Percentiles rank a stretch among this genome's conserved stretches.
Conservation (phyloP, 2,888 invertebrate genomes). For the Nysson spinosus region DNA sequence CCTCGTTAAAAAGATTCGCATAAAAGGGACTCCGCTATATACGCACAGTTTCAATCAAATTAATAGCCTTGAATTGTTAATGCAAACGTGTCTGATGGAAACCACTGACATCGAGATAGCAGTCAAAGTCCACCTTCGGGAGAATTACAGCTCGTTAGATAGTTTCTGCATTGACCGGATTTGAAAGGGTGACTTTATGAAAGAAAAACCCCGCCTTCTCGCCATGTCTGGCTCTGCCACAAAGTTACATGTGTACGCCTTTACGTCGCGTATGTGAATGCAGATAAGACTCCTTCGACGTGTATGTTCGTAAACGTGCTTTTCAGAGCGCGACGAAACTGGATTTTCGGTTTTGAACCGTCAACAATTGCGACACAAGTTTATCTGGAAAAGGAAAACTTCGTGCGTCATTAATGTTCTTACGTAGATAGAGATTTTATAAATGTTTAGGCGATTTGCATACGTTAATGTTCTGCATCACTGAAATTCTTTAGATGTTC, state of each 20-base stretch:
- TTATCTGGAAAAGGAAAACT: constrained; percentile 24
- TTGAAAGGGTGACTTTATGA: constrained; percentile 3
- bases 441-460: too few relatives aligned
- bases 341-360: constrained; percentile 54
- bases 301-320: constrained; percentile 22
- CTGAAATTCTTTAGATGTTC: too few relatives aligned
- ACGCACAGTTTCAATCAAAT: too few relatives aligned
- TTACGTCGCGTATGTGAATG: neutral
- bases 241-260: too few relatives aligned
- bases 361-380: constrained; percentile 36
- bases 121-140: neutral
- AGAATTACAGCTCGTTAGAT: neutral
- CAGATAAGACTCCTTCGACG: constrained; percentile 6
- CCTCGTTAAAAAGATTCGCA: too few relatives aligned
- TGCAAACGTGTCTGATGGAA: neutral
- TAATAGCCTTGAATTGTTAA: too few relatives aligned
- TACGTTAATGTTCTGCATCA: too few relatives aligned
- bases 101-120: neutral
- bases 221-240: neutral
- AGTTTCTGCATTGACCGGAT: neutral
- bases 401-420: constrained; percentile 40
- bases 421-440: constrained; percentile 9
- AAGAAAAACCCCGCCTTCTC: neutral
- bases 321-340: constrained; percentile 67
- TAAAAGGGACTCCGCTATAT: too few relatives aligned